These are phyloP conservation scores for Steinernema khuongi DNA, from an alignment of 1,140 invertebrate species.

Conservation along the genomic window DNA sequence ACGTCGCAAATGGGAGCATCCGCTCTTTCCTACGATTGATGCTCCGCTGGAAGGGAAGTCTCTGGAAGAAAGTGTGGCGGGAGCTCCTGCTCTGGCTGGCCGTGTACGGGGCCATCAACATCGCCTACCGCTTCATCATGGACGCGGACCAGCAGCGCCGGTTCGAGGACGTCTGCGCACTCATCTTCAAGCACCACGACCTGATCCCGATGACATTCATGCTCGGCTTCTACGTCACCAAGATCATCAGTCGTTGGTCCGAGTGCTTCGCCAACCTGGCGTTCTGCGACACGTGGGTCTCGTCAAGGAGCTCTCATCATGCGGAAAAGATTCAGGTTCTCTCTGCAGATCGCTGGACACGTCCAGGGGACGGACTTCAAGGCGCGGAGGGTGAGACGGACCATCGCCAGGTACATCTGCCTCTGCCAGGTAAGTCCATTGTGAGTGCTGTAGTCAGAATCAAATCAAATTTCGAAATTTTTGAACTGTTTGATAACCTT, in stretches of 20 bases:
- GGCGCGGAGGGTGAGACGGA: background rate
- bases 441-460: background rate
- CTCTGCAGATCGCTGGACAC: background rate
- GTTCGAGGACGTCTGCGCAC: background rate
- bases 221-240: constrained; percentile 4
- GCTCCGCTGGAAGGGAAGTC: background rate
- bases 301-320: background rate
- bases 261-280: constrained; percentile 3
- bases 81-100: background rate
- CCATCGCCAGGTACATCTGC: background rate
- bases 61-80: background rate
- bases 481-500: too few relatives aligned
- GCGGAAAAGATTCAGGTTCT: background rate
- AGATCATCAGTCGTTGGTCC: constrained; percentile 5
- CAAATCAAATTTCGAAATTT: too few relatives aligned
- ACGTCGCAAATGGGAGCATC: background rate
- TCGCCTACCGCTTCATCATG: background rate
- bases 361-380: background rate
- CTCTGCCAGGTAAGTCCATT: background rate
- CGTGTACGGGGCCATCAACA: background rate
- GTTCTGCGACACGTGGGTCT: constrained; percentile 4
- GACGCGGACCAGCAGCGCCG: background rate
- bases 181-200: constrained; percentile 6
- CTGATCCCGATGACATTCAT: background rate
- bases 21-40: background rate